A percentile compares a stretch with the other conserved stretches of the same genome.
Conservation (phyloP, 2,888 invertebrate species). For the Lasioglossum leucozonium region DNA sequence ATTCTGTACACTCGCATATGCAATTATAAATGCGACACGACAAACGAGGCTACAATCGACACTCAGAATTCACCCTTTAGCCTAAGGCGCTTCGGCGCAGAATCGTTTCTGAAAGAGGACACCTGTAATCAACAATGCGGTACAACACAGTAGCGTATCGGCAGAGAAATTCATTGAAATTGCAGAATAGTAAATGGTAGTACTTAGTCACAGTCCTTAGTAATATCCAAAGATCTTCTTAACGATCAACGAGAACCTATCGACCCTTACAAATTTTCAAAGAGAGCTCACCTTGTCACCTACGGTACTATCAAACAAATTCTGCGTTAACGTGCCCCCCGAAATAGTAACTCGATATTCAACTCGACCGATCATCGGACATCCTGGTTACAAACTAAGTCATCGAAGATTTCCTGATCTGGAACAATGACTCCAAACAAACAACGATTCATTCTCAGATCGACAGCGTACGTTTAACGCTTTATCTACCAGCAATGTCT, state of each 20-base stretch:
- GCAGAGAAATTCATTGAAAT: background rate
- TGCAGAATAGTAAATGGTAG: background rate
- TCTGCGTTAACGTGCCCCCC: background rate
- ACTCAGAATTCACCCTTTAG: background rate
- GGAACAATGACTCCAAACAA: constrained; percentile 16
- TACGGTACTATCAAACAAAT: background rate
- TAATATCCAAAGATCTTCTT: background rate
- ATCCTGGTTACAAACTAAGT: constrained; percentile 1
- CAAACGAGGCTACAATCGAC: background rate
- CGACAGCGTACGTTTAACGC: background rate
- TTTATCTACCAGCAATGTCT: background rate
- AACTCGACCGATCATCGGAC: background rate
- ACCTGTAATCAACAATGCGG: background rate
- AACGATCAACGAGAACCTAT: background rate
- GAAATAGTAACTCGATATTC: background rate
- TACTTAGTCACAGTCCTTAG: background rate
- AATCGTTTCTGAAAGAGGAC: background rate
- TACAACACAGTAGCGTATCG: background rate
- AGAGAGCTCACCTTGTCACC: background rate
- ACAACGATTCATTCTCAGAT: background rate
- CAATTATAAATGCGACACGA: background rate
- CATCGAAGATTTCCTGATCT: background rate
- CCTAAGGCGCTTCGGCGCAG: background rate
- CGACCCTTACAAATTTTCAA: background rate
- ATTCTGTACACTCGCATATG: background rate